Evolutionary conservation across 2,888 invertebrate genomes (phyloP).

Genomic region (Lobophora halterata): DNA sequence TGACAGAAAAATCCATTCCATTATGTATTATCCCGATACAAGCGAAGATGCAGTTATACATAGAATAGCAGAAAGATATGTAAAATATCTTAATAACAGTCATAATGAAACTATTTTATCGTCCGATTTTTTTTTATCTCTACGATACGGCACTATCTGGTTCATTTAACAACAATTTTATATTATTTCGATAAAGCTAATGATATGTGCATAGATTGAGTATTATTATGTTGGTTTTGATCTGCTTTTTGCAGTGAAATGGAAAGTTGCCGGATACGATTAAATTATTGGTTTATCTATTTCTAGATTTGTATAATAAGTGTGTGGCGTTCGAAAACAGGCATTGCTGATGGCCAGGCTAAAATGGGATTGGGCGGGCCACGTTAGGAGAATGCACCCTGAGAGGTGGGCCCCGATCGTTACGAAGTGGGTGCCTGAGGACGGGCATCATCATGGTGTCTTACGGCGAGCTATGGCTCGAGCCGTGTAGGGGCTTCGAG

Average conservation of each 20-base stretch:
- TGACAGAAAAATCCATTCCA: no score
- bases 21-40: no score
- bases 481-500: no score
- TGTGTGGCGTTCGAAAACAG: constrained; percentile 15
- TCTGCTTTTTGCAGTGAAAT: constrained; percentile 23
- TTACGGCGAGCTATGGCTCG: no score
- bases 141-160: constrained; percentile 13
- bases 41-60: no score
- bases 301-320: constrained; percentile 5
- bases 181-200: constrained; percentile 18
- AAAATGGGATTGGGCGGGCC: no score
- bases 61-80: no score
- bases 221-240: constrained; percentile 6
- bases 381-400: no score
- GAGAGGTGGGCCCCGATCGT: no score
- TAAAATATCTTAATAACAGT: constrained; percentile 1
- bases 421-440: no score
- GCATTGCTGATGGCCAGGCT: no score
- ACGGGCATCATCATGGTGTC: no score
- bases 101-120: constrained; percentile 20
- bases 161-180: constrained; percentile 19
- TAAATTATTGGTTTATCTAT: constrained; percentile 15
- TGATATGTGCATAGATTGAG: constrained; percentile 23
- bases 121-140: constrained; percentile 16
- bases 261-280: constrained; percentile 31